Conservation (phyloP, 2,113 vertebrate genomes). For the Tonatia bakeri region DNA sequence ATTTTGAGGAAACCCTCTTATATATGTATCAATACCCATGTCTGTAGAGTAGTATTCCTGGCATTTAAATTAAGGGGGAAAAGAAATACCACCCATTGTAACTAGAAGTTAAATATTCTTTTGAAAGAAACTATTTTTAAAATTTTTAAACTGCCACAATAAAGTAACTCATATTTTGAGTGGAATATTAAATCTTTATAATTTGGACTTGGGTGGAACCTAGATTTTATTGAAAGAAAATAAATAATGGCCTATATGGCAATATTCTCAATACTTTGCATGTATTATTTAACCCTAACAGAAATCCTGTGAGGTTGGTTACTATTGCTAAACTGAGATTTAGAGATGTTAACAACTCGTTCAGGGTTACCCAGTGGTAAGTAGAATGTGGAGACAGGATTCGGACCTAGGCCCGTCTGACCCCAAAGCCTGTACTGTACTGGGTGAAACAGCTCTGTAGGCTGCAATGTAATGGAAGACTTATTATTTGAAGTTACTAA, state of each 20-base stretch:
- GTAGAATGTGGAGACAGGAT: background rate
- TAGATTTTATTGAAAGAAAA: background rate
- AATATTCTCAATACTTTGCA: background rate
- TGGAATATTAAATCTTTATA: background rate
- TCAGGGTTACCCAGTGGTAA: background rate
- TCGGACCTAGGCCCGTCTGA: background rate
- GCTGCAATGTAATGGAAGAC: background rate
- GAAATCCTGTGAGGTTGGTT: background rate
- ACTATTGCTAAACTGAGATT: background rate
- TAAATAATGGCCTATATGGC: background rate
- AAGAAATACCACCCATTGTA: background rate
- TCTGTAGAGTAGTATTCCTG: background rate
- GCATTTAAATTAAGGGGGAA: background rate
- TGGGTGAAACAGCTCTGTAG: background rate
- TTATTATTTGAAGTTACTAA: background rate
- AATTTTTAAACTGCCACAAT: background rate
- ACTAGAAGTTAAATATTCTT: constrained; percentile 9
- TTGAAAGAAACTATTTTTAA: background rate
- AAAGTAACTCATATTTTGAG: background rate
- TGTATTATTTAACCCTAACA: background rate
- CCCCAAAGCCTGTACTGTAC: background rate
- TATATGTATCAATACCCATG: background rate
- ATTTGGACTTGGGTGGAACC: background rate
- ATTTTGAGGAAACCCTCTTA: background rate
- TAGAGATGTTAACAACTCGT: background rate